Conservation (phyloP, 1,140 invertebrate species). For the Ips nitidus region DNA sequence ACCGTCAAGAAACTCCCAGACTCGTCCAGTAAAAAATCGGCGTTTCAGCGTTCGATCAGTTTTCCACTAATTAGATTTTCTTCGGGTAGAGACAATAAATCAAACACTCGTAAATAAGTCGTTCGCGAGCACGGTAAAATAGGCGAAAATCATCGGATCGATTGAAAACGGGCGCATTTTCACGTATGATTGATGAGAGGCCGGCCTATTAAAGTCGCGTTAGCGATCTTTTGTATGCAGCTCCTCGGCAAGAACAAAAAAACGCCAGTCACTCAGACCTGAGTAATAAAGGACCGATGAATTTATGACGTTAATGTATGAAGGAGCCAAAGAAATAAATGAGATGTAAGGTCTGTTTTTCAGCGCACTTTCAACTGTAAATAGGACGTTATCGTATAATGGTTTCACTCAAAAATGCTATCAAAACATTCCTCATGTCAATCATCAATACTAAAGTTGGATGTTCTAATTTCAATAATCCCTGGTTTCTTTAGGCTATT, state of each 20-base stretch:
- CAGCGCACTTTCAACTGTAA: too few relatives aligned
- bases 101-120: conserved; percentile 17
- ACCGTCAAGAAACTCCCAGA: neutral
- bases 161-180: neutral
- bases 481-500: too few relatives aligned
- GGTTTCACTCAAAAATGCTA: too few relatives aligned
- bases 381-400: too few relatives aligned
- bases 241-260: conserved; percentile 1
- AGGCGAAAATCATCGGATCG: conserved; percentile 1
- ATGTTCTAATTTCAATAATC: too few relatives aligned
- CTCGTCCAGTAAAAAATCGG: neutral
- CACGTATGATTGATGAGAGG: conserved; percentile 5
- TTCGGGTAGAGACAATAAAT: conserved; percentile 11
- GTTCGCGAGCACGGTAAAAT: neutral
- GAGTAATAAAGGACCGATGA: too few relatives aligned
- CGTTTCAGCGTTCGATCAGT: conserved; percentile 13
- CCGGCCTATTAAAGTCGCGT: conserved; percentile 7
- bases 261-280: neutral
- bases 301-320: too few relatives aligned
- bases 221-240: conserved; percentile 5
- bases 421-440: too few relatives aligned
- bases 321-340: too few relatives aligned
- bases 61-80: conserved; percentile 15
- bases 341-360: too few relatives aligned
- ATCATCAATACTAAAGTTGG: too few relatives aligned